Conservation (phyloP, 2,113 vertebrate species). For the Stictonetta naevosa region DNA sequence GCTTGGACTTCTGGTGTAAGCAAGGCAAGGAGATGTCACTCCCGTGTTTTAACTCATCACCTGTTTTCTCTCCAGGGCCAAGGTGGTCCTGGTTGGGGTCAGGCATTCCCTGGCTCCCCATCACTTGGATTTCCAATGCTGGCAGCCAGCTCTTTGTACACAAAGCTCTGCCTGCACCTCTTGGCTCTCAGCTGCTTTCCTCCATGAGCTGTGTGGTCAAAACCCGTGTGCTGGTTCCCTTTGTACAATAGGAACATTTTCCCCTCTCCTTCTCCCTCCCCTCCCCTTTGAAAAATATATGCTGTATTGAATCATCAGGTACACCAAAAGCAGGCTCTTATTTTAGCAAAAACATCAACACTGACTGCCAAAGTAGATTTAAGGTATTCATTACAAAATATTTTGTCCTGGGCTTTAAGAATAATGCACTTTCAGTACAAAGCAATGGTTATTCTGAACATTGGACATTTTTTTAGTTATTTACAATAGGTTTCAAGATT, state of each 20-base stretch:
- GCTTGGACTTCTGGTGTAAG: not conserved
- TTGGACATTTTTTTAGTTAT: constrained; percentile 74
- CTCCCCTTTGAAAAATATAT: not conserved
- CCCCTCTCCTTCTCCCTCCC: constrained; percentile 24
- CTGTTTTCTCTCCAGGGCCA: not conserved
- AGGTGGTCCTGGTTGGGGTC: not conserved
- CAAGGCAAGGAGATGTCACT: not conserved
- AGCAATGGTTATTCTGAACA: constrained; percentile 70
- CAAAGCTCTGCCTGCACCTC: constrained; percentile 1
- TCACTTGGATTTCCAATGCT: not conserved
- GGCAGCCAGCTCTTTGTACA: not conserved
- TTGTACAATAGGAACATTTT: constrained; percentile 50
- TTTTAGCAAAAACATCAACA: constrained; percentile 64
- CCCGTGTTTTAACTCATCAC: not conserved
- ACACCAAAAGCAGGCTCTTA: constrained; percentile 53
- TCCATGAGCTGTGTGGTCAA: constrained; percentile 22
- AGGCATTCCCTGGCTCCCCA: not conserved
- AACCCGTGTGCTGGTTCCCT: constrained; percentile 33
- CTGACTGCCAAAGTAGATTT: constrained; percentile 75
- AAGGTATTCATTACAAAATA: constrained; percentile 75
- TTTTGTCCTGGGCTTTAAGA: constrained; percentile 81
- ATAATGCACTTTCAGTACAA: constrained; percentile 72
- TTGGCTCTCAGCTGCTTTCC: not conserved
- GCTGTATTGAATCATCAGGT: constrained; percentile 65
- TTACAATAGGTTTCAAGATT: constrained; percentile 82